Percentiles rank a stretch among this genome's conserved stretches.
Evolutionary conservation across 2,113 vertebrate species (phyloP).

Genomic region (Oreochromis aureus): DNA sequence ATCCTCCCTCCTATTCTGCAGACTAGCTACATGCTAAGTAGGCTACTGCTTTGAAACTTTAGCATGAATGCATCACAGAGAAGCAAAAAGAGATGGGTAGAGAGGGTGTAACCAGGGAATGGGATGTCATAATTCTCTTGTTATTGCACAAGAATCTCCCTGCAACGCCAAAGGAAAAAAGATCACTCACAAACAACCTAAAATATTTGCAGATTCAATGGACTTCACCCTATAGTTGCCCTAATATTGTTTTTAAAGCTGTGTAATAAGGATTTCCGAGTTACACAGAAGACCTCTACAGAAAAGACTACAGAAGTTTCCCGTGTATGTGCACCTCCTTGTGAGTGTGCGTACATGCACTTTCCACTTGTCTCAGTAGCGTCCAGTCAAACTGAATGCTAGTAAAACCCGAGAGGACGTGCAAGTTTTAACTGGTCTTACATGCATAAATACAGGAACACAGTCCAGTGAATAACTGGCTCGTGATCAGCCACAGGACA

Average conservation of each 20-base stretch:
- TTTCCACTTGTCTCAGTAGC: neutral
- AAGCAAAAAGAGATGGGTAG: neutral
- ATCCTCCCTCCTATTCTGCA: neutral
- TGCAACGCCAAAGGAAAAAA: neutral
- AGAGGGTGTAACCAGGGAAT: neutral
- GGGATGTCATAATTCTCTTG: neutral
- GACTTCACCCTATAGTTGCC: neutral
- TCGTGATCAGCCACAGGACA: slow-evolving; percentile 16
- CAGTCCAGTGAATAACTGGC: neutral
- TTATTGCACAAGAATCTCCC: neutral
- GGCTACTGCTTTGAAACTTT: neutral
- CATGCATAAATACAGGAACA: neutral
- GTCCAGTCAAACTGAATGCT: neutral
- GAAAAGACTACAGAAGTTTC: neutral
- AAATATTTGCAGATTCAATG: neutral
- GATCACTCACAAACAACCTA: neutral
- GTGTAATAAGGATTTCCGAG: neutral
- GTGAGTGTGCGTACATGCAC: neutral
- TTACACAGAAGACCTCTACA: neutral
- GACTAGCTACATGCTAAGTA: neutral
- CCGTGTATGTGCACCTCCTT: neutral
- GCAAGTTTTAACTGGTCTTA: neutral
- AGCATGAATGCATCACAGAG: neutral
- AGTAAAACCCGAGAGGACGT: neutral
- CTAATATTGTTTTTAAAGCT: neutral